Base-by-base conservation (phyloP, 2,797 vertebrate genomes). In the Columba guinea region DNA sequence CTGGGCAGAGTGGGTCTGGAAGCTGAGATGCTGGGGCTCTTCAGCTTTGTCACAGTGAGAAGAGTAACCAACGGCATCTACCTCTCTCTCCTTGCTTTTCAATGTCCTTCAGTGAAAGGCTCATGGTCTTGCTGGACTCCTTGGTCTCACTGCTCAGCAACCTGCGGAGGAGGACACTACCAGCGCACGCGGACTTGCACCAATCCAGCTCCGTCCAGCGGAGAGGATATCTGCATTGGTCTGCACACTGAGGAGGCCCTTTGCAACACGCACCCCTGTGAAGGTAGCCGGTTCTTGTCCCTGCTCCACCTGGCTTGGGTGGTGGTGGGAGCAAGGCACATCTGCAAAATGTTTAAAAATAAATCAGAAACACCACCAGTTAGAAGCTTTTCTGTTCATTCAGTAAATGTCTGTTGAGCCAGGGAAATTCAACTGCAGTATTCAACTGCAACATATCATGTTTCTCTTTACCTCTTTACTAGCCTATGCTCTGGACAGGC, bases 61-160 rank as follows among this genome's bases (percentile, higher is more conserved):
- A 53, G 23, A 94, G 21, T 94, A 78, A 95, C 73, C 53, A 32
- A 5, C 0, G 1, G 8, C 30, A 58, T 74, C 56, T 62, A 1
- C 56, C 58, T 94, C 44, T 92, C 67, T 95, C 75, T 91, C 74
- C 75, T 94, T 95, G 83, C 85, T 94, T 91, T 90, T 77, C 46
- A 44, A 90, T 94, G 37, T 63, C 56, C 80, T 93, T 53, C 97
- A 99, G 99, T 99, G 53, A 98, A 98, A 60, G 99, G 99, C 6
- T 98, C 98, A 0, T 99, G 99, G 99, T 99, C 99, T 58, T 99
- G 99, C 97, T 99, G 99, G 99, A 99, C 99, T 5, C 97, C 99
- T 5, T 99, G 99, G 99, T 99, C 99, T 60, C 98, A 98, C 91
- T 99, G 99, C 96, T 99, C 99, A 3, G 99, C 98, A 79, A 99